These are phyloP conservation scores for Bombus pascuorum DNA, from an alignment of 1,140 invertebrate species.

Conservation along the genomic window DNA sequence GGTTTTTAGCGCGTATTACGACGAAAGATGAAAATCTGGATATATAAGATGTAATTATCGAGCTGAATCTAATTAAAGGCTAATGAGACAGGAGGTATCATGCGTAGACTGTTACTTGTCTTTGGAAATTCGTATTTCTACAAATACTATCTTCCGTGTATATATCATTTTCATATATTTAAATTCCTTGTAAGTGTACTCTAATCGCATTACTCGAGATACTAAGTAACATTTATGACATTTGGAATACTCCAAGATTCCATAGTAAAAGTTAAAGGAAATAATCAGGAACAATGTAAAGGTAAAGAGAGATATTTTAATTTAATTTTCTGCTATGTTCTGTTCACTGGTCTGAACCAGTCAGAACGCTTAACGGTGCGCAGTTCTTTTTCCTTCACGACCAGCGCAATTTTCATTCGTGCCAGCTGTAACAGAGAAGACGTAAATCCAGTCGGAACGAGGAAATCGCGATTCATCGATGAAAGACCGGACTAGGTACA, in stretches of 20 bases:
- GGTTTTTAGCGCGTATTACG: not conserved
- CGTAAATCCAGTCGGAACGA: slow-evolving; percentile 55
- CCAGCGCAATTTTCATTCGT: slow-evolving; percentile 23
- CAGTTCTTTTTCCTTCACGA: not conserved
- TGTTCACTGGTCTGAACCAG: not conserved
- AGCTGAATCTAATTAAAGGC: too few relatives aligned
- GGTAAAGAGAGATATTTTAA: not conserved
- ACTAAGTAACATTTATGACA: not conserved
- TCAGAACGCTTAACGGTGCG: not conserved
- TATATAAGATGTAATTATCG: not conserved
- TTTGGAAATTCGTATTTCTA: too few relatives aligned
- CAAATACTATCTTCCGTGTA: too few relatives aligned
- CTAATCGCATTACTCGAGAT: not conserved
- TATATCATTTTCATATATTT: too few relatives aligned
- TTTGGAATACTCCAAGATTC: not conserved
- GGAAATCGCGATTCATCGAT: slow-evolving; percentile 53
- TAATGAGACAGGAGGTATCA: too few relatives aligned
- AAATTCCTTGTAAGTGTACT: not conserved
- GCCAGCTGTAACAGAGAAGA: slow-evolving; percentile 36
- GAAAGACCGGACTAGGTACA: slow-evolving; percentile 42
- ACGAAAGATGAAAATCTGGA: not conserved
- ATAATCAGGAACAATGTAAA: not conserved
- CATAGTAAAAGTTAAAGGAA: not conserved
- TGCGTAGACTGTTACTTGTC: too few relatives aligned
- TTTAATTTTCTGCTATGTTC: not conserved